A percentile compares a stretch with the other conserved stretches of the same genome.
Evolutionary conservation across 2,113 vertebrate genomes (phyloP).

Genomic region (Pimephales promelas): DNA sequence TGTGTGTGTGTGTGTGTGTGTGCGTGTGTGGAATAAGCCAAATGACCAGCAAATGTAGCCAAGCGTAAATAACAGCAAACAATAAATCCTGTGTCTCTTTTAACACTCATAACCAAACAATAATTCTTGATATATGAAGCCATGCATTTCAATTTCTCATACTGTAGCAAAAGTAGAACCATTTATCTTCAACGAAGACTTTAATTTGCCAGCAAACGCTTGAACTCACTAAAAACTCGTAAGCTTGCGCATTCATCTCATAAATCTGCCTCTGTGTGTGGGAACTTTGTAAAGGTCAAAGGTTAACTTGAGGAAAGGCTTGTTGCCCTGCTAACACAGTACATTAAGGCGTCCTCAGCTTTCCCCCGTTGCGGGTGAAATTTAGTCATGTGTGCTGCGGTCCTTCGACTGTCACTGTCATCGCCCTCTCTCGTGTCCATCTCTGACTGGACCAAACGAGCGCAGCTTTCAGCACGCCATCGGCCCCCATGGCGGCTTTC

Average conservation of each 20-base stretch:
- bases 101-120: neutral
- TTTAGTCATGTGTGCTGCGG: conserved; percentile 68
- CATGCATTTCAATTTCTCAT: neutral
- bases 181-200: neutral
- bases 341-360: conserved; percentile 58
- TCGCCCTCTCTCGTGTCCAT: conserved; percentile 77
- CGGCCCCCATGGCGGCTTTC: conserved; percentile 28
- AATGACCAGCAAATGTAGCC: conserved; percentile 32
- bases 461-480: conserved; percentile 69
- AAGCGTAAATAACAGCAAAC: conserved; percentile 37
- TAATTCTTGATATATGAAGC: neutral
- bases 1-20: conserved; percentile 62
- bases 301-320: conserved; percentile 66
- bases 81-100: conserved; percentile 1
- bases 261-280: conserved; percentile 55
- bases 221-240: neutral
- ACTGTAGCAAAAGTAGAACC: neutral
- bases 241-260: neutral
- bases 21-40: neutral
- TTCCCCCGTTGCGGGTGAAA: conserved; percentile 63
- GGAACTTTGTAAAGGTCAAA: conserved; percentile 59
- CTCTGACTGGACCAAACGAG: conserved; percentile 67
- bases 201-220: neutral
- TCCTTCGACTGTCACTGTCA: conserved; percentile 76
- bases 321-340: conserved; percentile 59